Evolutionary conservation across 2,888 invertebrate genomes (phyloP), one percentile per base, ranked within the genome.

Genomic region (Gandaritis pyraliata): DNA sequence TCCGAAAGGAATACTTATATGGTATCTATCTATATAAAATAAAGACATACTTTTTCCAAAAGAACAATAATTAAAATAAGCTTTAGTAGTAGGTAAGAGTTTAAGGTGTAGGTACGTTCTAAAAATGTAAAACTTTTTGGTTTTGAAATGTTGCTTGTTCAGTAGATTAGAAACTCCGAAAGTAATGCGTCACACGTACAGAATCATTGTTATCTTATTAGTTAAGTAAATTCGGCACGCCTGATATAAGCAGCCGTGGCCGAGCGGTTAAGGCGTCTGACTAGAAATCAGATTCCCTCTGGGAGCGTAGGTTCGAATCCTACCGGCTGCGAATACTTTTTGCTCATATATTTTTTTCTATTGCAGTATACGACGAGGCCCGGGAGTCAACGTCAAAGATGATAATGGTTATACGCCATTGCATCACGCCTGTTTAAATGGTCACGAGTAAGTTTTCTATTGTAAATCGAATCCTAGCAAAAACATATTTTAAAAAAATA

Each of bases 301-400:
- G 95, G 95, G 95, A 95, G 96, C 96, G 95, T 95, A 96, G 96
- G 96, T 96, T 96, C 96, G 95, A 95, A 95, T 96, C 95, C 95
- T 96, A 95, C 95, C 95, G 95, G 94, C 95, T 95, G 95, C 95
- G 95, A 79, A 82, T 4, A 49, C 61, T 62, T 76, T 81, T 79
- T 75, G 72, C 64, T 64, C 10, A 61, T 12, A 16, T 56, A 52
- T 36, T 47, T 68, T 72, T 66, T 64, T 74, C 85, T 87, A 80
- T 88, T 87, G n/a, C 92, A 98, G 98, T 90, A 94, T 98, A 83
- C 94, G 98, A 66, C 94, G 97, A 81, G 96, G 97, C 61, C 96
- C 97, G 53, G 98, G 98, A 71, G 97, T 97, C 59, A 98, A 98
- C 88, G 97, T 97, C 55, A 97, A 97, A 92, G 98, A 98, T 85